Percentiles rank a stretch among this genome's conserved stretches.
Evolutionary conservation across 2,797 vertebrate species (phyloP).

Genomic region (Lithobates sylvaticus): DNA sequence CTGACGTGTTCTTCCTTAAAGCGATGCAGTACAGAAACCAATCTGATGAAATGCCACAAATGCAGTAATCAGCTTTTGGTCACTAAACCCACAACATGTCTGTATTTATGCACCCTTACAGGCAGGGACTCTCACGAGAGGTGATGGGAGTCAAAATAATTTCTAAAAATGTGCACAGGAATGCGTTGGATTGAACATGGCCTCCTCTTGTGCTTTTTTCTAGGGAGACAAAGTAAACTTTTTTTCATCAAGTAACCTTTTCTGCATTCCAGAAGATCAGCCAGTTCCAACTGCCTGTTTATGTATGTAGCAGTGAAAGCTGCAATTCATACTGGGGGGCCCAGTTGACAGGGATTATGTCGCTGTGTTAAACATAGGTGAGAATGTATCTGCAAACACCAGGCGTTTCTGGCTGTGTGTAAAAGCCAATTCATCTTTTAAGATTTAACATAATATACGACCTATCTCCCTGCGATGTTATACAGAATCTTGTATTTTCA

Average conservation of each 20-base stretch:
- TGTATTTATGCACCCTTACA: background rate
- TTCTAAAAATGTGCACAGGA: background rate
- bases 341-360: constrained; percentile 10
- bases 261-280: constrained; percentile 45
- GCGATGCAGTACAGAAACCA: no score
- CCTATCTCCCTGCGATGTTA: no score
- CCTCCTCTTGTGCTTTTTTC: constrained; percentile 6
- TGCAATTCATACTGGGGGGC: constrained; percentile 35
- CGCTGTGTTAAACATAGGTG: background rate
- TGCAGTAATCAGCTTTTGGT: no score
- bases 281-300: constrained; percentile 54
- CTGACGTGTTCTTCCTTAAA: no score
- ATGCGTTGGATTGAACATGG: background rate
- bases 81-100: no score
- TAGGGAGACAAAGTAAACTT: constrained; percentile 28
- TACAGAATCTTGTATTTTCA: no score
- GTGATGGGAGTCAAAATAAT: background rate
- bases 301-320: constrained; percentile 42
- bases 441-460: no score
- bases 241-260: constrained; percentile 38
- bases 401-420: background rate
- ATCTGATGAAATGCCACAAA: no score
- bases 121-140: background rate
- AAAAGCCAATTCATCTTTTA: background rate
- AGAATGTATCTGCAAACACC: constrained; percentile 6